A percentile compares a stretch with the other conserved stretches of the same genome.
Conservation (phyloP, 2,113 vertebrate species). For the Montifringilla adamsi region DNA sequence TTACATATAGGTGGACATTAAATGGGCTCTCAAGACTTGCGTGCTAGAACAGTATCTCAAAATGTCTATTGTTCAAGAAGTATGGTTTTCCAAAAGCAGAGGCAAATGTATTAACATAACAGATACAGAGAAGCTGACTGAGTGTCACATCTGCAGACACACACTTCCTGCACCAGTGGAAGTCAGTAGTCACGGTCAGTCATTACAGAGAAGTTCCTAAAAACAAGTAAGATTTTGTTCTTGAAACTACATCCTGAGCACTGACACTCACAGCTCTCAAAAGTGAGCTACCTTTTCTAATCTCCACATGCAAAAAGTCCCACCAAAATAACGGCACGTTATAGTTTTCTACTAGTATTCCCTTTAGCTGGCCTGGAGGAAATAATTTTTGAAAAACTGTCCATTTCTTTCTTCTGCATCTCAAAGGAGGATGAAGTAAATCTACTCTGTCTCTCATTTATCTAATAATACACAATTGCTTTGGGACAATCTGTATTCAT, state of each 20-base stretch:
- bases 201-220: not conserved
- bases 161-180: not conserved
- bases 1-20: not conserved
- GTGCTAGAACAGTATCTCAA: not conserved
- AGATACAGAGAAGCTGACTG: not conserved
- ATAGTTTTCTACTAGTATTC: not conserved
- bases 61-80: not conserved
- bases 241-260: not conserved
- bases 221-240: not conserved
- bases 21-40: not conserved
- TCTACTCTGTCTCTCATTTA: not conserved
- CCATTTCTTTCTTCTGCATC: not conserved
- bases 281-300: not conserved
- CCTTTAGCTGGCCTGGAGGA: not conserved
- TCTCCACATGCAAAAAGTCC: not conserved
- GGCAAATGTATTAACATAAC: not conserved
- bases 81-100: not conserved
- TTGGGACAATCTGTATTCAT: not conserved
- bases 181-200: not conserved
- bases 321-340: not conserved
- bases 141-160: not conserved
- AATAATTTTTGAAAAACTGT: not conserved
- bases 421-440: not conserved
- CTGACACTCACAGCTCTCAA: not conserved
- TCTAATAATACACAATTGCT: not conserved